Evolutionary conservation across 2,888 invertebrate genomes (phyloP).

Genomic region (Orthosia gracilis): DNA sequence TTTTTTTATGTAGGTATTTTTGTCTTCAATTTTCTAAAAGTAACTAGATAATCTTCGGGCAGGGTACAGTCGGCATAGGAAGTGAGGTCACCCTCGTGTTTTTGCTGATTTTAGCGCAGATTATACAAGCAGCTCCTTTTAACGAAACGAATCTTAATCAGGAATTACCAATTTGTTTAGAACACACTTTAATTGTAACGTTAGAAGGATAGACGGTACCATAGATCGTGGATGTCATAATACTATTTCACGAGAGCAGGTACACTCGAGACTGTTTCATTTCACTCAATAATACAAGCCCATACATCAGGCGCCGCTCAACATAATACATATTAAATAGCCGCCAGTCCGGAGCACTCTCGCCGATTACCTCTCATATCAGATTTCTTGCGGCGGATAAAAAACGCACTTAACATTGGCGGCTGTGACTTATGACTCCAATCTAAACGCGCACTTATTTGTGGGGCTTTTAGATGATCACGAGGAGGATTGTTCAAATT

Average conservation of each 20-base stretch:
- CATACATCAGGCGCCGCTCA: conserved; percentile 66
- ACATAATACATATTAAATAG: conserved; percentile 75
- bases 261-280: conserved; percentile 41
- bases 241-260: conserved; percentile 15
- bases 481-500: conserved; percentile 27
- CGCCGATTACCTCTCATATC: conserved; percentile 76
- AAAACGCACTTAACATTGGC: conserved; percentile 69
- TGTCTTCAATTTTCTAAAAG: too few species aligned
- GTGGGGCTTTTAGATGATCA: conserved; percentile 47
- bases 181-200: conserved; percentile 6
- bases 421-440: conserved; percentile 65
- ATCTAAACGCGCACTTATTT: conserved; percentile 44
- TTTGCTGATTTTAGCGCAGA: not conserved
- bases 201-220: conserved; percentile 8
- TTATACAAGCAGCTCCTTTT: not conserved
- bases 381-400: conserved; percentile 71
- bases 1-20: too few species aligned
- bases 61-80: not conserved
- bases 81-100: not conserved
- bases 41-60: not conserved
- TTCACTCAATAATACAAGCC: conserved; percentile 64
- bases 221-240: not conserved
- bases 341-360: conserved; percentile 71
- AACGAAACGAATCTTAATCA: not conserved
- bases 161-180: too few species aligned